Percentiles rank a stretch among this genome's conserved stretches.
Conservation (phyloP, 2,888 invertebrate genomes). For the Allacma fusca region DNA sequence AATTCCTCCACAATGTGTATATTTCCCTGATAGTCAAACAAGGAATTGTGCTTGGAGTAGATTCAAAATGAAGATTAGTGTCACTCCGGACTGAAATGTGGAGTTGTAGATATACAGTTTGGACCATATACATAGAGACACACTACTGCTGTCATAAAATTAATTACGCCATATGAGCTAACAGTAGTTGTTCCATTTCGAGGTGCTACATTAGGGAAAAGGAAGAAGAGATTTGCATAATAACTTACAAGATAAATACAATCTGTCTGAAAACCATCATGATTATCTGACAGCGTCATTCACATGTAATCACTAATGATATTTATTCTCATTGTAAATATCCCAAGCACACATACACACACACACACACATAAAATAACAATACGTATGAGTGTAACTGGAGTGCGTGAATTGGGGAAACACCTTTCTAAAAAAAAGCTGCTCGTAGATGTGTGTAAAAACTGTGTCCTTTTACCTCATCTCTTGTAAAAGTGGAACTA, state of each 20-base stretch:
- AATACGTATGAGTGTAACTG: too few species aligned
- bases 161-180: constrained; percentile 17
- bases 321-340: background rate
- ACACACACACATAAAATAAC: too few species aligned
- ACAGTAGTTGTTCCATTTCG: background rate
- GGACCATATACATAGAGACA: background rate
- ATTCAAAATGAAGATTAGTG: constrained; percentile 8
- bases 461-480: too few species aligned
- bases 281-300: background rate
- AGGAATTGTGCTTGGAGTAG: background rate
- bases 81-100: background rate
- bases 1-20: too few species aligned
- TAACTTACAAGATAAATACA: background rate
- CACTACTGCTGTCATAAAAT: constrained; percentile 1
- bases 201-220: constrained; percentile 17
- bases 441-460: too few species aligned
- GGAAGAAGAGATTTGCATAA: constrained; percentile 14
- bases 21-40: too few species aligned
- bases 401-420: too few species aligned
- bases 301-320: background rate
- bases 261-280: background rate
- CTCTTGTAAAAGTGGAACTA: too few species aligned
- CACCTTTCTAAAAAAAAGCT: too few species aligned
- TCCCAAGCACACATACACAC: background rate
- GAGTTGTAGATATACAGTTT: background rate